These are phyloP conservation scores for Drosophila neocordata DNA, from an alignment of 1,140 invertebrate species.

Conservation along the genomic window DNA sequence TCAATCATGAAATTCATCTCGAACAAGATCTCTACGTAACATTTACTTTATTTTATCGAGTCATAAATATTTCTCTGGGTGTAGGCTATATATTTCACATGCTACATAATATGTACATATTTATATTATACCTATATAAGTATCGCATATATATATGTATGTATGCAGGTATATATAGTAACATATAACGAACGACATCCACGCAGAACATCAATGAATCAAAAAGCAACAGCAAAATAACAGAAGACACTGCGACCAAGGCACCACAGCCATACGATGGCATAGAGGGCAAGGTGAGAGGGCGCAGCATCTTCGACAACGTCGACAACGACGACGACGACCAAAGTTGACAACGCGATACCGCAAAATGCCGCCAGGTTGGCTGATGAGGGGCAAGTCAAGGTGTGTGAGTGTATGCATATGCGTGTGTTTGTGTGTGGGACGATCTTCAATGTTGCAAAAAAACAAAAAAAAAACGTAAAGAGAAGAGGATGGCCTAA, in stretches of 20 bases:
- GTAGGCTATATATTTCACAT: constrained; percentile 21
- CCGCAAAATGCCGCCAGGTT: constrained; percentile 30
- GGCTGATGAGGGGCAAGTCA: constrained; percentile 56
- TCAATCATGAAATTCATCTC: constrained; percentile 12
- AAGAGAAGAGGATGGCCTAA: background rate
- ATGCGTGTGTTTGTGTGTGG: constrained; percentile 54
- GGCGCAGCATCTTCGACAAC: constrained; percentile 61
- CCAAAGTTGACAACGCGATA: constrained; percentile 61
- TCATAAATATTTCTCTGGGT: constrained; percentile 17
- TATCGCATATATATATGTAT: background rate
- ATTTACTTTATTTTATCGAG: constrained; percentile 11
- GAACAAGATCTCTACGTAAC: constrained; percentile 2
- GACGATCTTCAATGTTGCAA: constrained; percentile 66
- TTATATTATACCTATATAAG: background rate
- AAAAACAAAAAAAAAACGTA: constrained; percentile 21
- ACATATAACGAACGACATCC: constrained; percentile 52
- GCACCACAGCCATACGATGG: background rate
- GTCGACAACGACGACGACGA: background rate
- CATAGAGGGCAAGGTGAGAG: constrained; percentile 57
- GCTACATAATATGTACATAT: background rate
- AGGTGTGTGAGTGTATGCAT: constrained; percentile 43
- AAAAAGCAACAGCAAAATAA: constrained; percentile 56
- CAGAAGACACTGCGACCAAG: constrained; percentile 16
- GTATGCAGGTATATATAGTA: background rate
- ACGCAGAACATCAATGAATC: constrained; percentile 77